Evolutionary conservation across 1,140 invertebrate genomes (phyloP), one percentile per base, ranked within the genome.

Genomic region (Acromyrmex echinatior): DNA sequence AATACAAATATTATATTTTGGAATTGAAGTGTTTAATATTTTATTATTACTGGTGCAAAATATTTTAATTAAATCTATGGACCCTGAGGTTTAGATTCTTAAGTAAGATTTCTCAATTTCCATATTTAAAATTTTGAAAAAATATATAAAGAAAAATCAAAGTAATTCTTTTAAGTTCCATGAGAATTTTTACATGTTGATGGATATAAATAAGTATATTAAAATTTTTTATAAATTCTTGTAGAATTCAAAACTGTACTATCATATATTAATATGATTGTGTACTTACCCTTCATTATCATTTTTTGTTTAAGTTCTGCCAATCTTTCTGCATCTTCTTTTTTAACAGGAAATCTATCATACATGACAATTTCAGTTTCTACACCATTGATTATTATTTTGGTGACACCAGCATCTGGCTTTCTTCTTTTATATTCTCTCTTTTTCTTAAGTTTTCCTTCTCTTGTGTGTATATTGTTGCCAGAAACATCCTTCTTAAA

Each of bases 261-360:
- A 18, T 21, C 10, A 7, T 28, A 25, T 25, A 28, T 60, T 45
- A 53, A 70, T 56, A 51, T 12, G 63, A 66, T n/a, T 77, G 21
- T 62, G 63, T 3, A 84, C 31, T 66, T 86, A 92, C 97, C 97
- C 95, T 97, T 97, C 68, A 96, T 96, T 1, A 97, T 96, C 96
- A 98, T 96, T 91, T 96, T 96, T 85, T 96, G 95, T 86, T 96
- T 96, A 16, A 98, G 92, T 73, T 97, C 95, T 79, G 95, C 94
- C 3, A 98, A 93, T 86, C 97, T 95, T 35, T 97, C 96, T 18
- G 96, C 97, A 96, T 98, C 97, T 93, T 97, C 97, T 93, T 97
- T 97, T 93, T 96, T 97, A 0, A 98, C 95, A 39, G 97, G 97
- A 91, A 97, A 97, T 25, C 97, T 97, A 94, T 97, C 97, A 94